Conservation (phyloP, 2,113 vertebrate genomes). For the Pelecanus crispus region DNA sequence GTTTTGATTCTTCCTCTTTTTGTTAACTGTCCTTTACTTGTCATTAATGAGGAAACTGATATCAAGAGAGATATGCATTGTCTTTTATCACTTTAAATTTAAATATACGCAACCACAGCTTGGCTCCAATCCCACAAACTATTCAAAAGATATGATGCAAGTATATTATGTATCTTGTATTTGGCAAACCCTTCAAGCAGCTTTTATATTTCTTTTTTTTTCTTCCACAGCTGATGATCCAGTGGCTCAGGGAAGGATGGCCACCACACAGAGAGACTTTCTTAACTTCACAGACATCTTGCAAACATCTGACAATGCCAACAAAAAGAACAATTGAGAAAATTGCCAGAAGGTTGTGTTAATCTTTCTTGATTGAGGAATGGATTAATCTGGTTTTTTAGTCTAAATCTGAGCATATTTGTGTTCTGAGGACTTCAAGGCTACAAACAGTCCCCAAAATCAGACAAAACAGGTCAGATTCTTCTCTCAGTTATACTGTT, state of each 20-base stretch:
- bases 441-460: background rate
- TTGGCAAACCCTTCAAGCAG: background rate
- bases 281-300: background rate
- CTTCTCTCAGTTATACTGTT: background rate
- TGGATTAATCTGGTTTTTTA: background rate
- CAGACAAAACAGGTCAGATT: background rate
- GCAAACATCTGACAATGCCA: background rate
- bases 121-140: background rate
- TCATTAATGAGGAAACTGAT: background rate
- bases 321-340: background rate
- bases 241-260: background rate
- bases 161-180: background rate
- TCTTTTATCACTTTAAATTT: background rate
- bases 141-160: background rate
- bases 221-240: background rate
- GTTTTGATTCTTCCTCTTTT: background rate
- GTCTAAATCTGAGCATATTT: background rate
- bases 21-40: background rate
- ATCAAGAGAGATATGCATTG: background rate
- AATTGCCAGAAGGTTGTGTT: background rate
- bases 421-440: background rate
- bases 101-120: background rate
- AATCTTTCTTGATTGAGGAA: background rate
- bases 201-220: background rate
- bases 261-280: background rate